Percentiles rank a stretch among this genome's conserved stretches.
Conservation (phyloP, 2,888 invertebrate genomes). For the Pharmacophagus antenor region DNA sequence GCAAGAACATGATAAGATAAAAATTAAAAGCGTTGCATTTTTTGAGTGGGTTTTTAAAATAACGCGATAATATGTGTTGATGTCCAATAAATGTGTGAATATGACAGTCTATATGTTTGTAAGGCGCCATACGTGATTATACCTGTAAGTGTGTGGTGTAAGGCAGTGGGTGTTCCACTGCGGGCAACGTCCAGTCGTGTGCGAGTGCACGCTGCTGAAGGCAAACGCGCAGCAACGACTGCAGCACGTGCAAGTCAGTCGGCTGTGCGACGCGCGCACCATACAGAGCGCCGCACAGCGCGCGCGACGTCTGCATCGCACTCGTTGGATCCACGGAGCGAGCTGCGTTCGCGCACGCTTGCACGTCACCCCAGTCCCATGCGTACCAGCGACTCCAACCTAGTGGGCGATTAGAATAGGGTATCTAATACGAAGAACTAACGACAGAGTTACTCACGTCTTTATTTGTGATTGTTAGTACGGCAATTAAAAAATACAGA, state of each 20-base stretch:
- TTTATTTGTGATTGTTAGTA: no score
- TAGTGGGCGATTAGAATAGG: no score
- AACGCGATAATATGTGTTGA: background rate
- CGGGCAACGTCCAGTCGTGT: slow-evolving; percentile 40
- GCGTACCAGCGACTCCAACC: slow-evolving; percentile 72
- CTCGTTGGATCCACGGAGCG: slow-evolving; percentile 33
- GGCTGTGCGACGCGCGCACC: slow-evolving; percentile 51
- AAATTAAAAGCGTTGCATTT: no score
- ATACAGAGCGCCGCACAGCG: slow-evolving; percentile 55
- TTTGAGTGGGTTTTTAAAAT: no score
- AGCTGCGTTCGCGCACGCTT: slow-evolving; percentile 44
- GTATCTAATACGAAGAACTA: no score
- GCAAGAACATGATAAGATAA: no score
- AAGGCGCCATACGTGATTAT: no score
- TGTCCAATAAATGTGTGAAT: background rate
- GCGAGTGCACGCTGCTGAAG: slow-evolving; percentile 41
- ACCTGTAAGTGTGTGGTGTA: slow-evolving; percentile 46
- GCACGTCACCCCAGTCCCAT: slow-evolving; percentile 74
- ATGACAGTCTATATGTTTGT: background rate
- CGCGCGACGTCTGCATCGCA: slow-evolving; percentile 39
- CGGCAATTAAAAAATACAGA: no score
- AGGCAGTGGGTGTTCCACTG: slow-evolving; percentile 45
- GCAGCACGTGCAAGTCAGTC: slow-evolving; percentile 51
- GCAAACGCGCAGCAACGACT: slow-evolving; percentile 40
- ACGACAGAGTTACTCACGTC: no score